A percentile compares a stretch with the other conserved stretches of the same genome.
phyloP scores from a whole-genome alignment of 64 coral and sea anemone genomes.

The Astreopora myriophthalma region DNA sequence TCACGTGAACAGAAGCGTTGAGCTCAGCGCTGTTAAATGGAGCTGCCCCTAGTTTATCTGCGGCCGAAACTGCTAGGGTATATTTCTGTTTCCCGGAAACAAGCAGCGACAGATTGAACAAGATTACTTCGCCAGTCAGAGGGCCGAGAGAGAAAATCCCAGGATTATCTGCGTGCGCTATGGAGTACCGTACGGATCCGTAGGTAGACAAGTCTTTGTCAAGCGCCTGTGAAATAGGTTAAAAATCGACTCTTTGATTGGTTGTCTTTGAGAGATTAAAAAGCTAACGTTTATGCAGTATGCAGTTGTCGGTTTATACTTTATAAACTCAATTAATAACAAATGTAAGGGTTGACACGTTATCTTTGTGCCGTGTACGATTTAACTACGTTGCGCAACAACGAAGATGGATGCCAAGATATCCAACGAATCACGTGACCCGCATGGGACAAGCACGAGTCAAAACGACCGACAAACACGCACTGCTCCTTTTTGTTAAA shows the following conservation, averaged over 20 bases:
- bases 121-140: conserved; percentile 19
- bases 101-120: background rate
- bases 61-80: conserved; percentile 16
- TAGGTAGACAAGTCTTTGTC: conserved; percentile 43
- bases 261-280: no score
- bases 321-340: no score
- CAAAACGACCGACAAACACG: no score
- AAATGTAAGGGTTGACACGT: no score
- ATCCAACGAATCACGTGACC: no score
- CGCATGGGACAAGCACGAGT: no score
- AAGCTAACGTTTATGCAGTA: no score
- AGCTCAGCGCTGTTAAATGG: conserved; percentile 28
- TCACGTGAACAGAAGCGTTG: conserved; percentile 28
- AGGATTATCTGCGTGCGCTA: background rate
- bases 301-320: no score
- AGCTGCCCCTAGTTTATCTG: conserved; percentile 29
- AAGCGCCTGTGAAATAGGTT: background rate
- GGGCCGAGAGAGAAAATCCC: conserved; percentile 19
- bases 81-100: conserved; percentile 1
- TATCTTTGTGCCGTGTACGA: no score
- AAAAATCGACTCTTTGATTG: background rate
- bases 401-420: no score
- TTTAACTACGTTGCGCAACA: no score
- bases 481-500: no score
- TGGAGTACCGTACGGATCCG: conserved; percentile 18